These are phyloP conservation scores for Cyclopterus lumpus DNA, from an alignment of 2,797 vertebrate genomes.

Conservation along the genomic window DNA sequence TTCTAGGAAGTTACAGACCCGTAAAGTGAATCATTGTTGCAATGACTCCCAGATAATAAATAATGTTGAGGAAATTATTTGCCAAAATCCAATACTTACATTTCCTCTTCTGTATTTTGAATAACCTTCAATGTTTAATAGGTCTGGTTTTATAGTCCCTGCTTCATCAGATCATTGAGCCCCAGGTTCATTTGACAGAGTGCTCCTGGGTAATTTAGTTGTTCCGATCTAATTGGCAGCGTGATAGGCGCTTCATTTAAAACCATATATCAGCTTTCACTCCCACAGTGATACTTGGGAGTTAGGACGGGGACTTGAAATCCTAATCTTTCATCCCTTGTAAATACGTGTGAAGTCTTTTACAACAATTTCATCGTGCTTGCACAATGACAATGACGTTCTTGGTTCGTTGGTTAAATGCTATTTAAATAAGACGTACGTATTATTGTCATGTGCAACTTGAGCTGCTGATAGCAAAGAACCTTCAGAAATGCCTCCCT, in stretches of 20 bases:
- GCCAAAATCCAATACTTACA: background rate
- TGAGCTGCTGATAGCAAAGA: conserved; percentile 17
- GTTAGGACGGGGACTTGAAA: background rate
- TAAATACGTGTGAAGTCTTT: background rate
- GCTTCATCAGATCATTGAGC: conserved; percentile 40
- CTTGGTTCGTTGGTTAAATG: background rate
- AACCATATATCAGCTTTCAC: conserved; percentile 56
- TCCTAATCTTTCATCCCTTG: background rate
- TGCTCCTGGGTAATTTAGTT: conserved; percentile 52
- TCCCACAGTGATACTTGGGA: conserved; percentile 22
- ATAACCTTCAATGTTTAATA: background rate
- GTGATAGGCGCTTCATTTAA: conserved; percentile 43
- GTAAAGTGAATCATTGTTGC: background rate
- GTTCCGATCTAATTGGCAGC: conserved; percentile 32
- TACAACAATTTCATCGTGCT: background rate
- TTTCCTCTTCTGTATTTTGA: background rate
- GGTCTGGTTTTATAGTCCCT: background rate
- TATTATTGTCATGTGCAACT: conserved; percentile 14
- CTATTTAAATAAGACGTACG: background rate
- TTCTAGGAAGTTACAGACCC: background rate
- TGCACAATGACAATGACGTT: background rate
- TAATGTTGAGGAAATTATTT: conserved; percentile 1
- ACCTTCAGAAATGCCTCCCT: background rate
- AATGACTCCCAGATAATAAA: background rate
- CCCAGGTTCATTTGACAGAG: conserved; percentile 58